Percentiles rank a stretch among this genome's conserved stretches.
Conservation (phyloP, 1,140 invertebrate genomes). For the Achroia grisella region DNA sequence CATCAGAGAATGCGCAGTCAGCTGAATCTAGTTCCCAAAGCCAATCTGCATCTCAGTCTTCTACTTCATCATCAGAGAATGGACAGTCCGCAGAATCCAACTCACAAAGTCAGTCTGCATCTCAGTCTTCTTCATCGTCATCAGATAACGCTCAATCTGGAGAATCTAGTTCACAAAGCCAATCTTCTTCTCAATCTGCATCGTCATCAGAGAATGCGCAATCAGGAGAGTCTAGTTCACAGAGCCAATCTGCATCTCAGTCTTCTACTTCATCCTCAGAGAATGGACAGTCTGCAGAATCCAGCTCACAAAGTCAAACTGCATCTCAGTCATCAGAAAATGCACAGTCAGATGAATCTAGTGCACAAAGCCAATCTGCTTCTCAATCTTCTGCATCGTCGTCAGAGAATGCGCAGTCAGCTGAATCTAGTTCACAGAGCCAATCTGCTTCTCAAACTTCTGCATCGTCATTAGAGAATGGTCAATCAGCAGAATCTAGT, state of each 20-base stretch:
- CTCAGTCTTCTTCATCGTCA: neutral
- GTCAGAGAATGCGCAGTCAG: too few relatives aligned
- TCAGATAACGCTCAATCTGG: too few relatives aligned
- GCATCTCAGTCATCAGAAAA: too few relatives aligned
- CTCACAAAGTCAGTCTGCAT: neutral
- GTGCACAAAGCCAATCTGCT: neutral
- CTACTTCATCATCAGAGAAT: neutral
- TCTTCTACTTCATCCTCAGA: too few relatives aligned
- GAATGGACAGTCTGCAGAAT: too few relatives aligned
- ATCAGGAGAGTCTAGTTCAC: too few relatives aligned
- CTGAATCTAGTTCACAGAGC: too few relatives aligned
- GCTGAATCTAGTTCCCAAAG: neutral
- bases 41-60: neutral
- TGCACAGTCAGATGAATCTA: neutral
- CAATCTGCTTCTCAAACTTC: too few relatives aligned
- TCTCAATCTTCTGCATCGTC: neutral
- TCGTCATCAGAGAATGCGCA: neutral
- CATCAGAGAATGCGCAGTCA: too few relatives aligned
- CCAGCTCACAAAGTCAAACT: neutral
- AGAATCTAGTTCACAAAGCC: neutral
- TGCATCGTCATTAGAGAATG: neutral
- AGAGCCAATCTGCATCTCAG: too few relatives aligned
- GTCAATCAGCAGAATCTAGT: neutral
- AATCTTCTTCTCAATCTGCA: neutral
- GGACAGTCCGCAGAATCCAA: neutral